Conservation (phyloP, 2,113 vertebrate genomes). For the Tenebrosternarchus preto region DNA sequence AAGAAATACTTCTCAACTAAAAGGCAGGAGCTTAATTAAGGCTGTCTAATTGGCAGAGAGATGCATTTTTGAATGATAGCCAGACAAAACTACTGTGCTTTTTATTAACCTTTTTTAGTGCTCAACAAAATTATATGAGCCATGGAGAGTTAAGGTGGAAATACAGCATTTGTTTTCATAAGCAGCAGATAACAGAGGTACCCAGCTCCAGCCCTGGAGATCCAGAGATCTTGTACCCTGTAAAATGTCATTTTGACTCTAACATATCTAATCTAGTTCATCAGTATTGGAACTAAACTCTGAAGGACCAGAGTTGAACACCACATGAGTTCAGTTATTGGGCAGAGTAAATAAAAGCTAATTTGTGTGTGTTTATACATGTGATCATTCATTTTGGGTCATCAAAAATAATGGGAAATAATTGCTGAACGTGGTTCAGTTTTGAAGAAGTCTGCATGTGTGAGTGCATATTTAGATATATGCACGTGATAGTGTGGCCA, state of each 20-base stretch:
- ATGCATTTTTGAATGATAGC: constrained; percentile 35
- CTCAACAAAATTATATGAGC: constrained; percentile 22
- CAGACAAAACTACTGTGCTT: constrained; percentile 32
- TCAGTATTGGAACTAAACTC: too few species aligned
- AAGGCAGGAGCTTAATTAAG: constrained; percentile 30
- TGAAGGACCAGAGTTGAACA: too few species aligned
- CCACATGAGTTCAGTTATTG: too few species aligned
- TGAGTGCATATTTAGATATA: too few species aligned
- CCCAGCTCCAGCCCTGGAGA: too few species aligned
- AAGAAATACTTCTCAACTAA: not conserved
- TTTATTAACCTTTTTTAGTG: constrained; percentile 21
- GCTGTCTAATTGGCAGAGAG: constrained; percentile 45
- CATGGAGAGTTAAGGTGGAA: constrained; percentile 23
- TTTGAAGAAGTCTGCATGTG: too few species aligned
- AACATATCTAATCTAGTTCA: too few species aligned
- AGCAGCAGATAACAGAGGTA: too few species aligned
- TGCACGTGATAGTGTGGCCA: not conserved
- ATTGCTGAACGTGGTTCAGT: not conserved
- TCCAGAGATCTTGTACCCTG: too few species aligned
- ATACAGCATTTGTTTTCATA: too few species aligned
- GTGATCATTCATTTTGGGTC: not conserved
- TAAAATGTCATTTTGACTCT: too few species aligned
- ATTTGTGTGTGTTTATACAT: not conserved
- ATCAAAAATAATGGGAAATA: not conserved
- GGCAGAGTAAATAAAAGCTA: not conserved